These are phyloP conservation scores for Arbacia lixula DNA, from an alignment of 53 echinoderm and acorn worm genomes.

Conservation along the genomic window DNA sequence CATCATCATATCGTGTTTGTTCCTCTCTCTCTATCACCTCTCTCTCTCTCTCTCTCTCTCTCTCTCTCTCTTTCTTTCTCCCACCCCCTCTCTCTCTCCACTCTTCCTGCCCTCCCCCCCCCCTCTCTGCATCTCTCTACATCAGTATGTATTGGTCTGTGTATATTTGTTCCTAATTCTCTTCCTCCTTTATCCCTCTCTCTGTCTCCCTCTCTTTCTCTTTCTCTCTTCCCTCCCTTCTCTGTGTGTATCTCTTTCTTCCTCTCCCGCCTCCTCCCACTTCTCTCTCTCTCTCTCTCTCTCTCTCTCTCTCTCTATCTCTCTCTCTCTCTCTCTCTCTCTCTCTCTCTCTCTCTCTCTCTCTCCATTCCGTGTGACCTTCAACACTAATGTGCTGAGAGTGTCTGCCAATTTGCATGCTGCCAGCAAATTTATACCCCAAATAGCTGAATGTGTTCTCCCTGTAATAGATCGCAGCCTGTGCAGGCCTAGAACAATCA, in stretches of 20 bases:
- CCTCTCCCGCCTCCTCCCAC: background rate
- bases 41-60: background rate
- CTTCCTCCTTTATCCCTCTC: background rate
- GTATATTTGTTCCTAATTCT: background rate
- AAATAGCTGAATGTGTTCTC: no score
- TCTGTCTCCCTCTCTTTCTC: background rate
- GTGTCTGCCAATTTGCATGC: no score
- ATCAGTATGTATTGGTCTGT: background rate
- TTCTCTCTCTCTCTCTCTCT: background rate
- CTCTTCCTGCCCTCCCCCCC: background rate
- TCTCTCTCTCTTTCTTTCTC: background rate
- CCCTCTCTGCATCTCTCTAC: background rate
- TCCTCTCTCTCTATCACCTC: background rate
- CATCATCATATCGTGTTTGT: no score
- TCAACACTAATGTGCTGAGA: no score
- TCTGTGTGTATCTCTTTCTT: background rate
- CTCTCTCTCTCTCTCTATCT: background rate
- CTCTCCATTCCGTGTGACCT: background rate
- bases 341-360: background rate
- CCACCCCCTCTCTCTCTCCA: background rate
- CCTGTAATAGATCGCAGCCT: no score
- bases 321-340: background rate
- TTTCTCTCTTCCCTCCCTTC: background rate
- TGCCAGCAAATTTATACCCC: no score
- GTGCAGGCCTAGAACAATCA: no score